phyloP scores from a whole-genome alignment of 1,140 invertebrate species.

The Pissodes strobi region DNA sequence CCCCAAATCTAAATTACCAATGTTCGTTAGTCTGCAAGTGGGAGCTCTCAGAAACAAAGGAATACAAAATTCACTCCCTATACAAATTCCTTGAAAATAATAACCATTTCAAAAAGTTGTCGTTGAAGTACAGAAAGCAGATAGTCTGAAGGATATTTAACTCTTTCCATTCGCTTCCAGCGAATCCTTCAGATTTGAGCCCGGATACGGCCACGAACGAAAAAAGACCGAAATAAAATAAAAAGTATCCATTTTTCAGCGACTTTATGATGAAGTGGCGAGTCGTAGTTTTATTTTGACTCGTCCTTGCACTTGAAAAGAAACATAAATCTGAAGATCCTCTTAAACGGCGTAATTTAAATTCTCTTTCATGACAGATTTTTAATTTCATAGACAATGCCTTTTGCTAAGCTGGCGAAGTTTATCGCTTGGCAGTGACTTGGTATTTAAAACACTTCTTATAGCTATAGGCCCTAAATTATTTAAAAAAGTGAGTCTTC shows the following conservation, averaged over 20 bases:
- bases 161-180: slow-evolving; percentile 4
- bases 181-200: slow-evolving; percentile 13
- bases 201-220: background rate
- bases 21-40: too few relatives aligned
- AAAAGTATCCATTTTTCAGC: slow-evolving; percentile 14
- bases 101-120: too few relatives aligned
- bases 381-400: slow-evolving; percentile 25
- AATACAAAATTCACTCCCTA: too few relatives aligned
- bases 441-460: too few relatives aligned
- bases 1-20: too few relatives aligned
- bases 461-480: too few relatives aligned
- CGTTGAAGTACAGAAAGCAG: too few relatives aligned
- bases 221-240: slow-evolving; percentile 16
- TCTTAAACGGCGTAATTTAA: slow-evolving; percentile 29
- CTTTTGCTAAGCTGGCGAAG: background rate
- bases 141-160: too few relatives aligned
- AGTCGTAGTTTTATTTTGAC: slow-evolving; percentile 22
- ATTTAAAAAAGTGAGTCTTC: too few relatives aligned
- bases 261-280: slow-evolving; percentile 30
- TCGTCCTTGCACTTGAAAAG: slow-evolving; percentile 21
- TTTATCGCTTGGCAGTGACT: too few relatives aligned
- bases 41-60: too few relatives aligned
- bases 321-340: slow-evolving; percentile 29
- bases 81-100: too few relatives aligned
- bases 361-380: slow-evolving; percentile 22